Base-by-base conservation (phyloP, 2,888 invertebrate species). In the Ethmia dodecea region DNA sequence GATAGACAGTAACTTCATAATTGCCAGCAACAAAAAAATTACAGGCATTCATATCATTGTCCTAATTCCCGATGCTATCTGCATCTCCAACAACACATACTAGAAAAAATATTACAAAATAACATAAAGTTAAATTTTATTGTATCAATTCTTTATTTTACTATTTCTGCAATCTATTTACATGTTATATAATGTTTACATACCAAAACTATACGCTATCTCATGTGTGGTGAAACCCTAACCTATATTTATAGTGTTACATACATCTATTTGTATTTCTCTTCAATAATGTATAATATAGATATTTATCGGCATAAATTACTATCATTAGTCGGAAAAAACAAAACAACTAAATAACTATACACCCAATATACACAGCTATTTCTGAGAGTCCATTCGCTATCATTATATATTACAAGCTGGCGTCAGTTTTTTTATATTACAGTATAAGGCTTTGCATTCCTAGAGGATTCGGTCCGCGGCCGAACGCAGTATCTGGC, bases 301-400 rank as follows among this genome's bases (percentile, higher is more conserved):
- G 74, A 78, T 78, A 78, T 58, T 72, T 75, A 79, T 77, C 74
- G 60, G 80, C 84, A 86, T 86, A 86, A 86, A 86, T 86, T 81
- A 86, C 79, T 84, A 84, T 79, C 67, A 79, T 83, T 77, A 68
- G 76, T 71, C 62, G 71, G 67, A 65, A 52, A 69, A 74, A 80
- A 71, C 75, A 68, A 69, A 70, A 67, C 57, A 66, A n/a, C 65
- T 64, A 72, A 72, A 79, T 78, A 79, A 75, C 83, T 84, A 75
- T 84, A 84, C 84, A 84, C 83, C 81, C 79, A 81, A 81, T 84
- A 78, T 86, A 83, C 84, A 86, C 69, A 79, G 56, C 74, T 78
- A 78, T 52, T 65, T 52, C n/a, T 60, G 69, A 73, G 75, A 78
- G 70, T 75, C 60, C 73, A 64, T 64, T 61, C 73, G 58, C 65